Percentiles rank a stretch among this genome's conserved stretches.
These are phyloP conservation scores for Aphaenogaster ashmeadi DNA, from an alignment of 1,140 invertebrate species.

Conservation along the genomic window DNA sequence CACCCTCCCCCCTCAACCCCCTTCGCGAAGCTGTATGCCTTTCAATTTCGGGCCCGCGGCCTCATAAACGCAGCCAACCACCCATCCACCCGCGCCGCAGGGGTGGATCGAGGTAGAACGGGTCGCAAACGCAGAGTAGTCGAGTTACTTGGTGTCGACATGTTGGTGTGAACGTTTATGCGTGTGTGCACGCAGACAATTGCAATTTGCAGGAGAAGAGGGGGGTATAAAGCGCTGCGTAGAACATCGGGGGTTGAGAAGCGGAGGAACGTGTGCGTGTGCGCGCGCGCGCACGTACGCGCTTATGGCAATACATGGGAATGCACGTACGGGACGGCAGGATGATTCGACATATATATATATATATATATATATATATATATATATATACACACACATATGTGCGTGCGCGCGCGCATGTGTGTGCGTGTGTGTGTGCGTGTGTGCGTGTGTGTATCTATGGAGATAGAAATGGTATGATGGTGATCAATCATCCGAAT, in stretches of 20 bases:
- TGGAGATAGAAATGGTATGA: slow-evolving; percentile 1
- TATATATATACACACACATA: not conserved
- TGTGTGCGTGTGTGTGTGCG: not conserved
- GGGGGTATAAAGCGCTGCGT: slow-evolving; percentile 37
- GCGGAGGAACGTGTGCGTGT: not conserved
- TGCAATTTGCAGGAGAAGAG: not conserved
- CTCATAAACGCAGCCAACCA: slow-evolving; percentile 77
- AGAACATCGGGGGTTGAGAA: slow-evolving; percentile 37
- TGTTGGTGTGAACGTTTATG: not conserved
- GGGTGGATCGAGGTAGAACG: not conserved
- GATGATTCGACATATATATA: not conserved
- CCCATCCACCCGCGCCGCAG: slow-evolving; percentile 67
- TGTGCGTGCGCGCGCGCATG: not conserved
- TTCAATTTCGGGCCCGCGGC: slow-evolving; percentile 76
- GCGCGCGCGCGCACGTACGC: not conserved
- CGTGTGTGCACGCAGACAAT: slow-evolving; percentile 18
- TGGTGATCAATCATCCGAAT: slow-evolving; percentile 39
- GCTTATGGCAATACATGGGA: not conserved
- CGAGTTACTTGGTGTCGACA: not conserved
- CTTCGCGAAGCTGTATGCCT: slow-evolving; percentile 67
- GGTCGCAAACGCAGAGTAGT: slow-evolving; percentile 7
- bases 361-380: not conserved
- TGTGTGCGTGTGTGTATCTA: not conserved
- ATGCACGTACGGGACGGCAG: not conserved
- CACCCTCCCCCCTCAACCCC: slow-evolving; percentile 62